A percentile compares a stretch with the other conserved stretches of the same genome.
phyloP scores from a whole-genome alignment of 2,797 vertebrate species.

The Catamblyrhynchus diadema region DNA sequence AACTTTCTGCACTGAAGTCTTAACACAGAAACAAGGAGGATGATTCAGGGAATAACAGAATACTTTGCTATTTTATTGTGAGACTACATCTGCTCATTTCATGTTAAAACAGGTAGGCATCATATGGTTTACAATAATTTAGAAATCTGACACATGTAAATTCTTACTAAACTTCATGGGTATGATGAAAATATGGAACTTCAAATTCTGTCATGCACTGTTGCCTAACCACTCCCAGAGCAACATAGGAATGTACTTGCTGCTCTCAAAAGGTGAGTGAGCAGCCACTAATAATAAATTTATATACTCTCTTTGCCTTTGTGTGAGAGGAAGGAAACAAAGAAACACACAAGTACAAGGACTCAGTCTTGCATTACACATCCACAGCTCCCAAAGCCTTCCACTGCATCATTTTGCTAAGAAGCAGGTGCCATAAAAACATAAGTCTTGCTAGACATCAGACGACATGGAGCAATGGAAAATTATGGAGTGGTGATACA shows the following conservation, averaged over 20 bases:
- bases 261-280: background rate
- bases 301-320: background rate
- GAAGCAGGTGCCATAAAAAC: background rate
- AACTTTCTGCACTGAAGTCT: background rate
- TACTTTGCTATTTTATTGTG: background rate
- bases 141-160: background rate
- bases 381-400: background rate
- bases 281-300: background rate
- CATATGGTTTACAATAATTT: background rate
- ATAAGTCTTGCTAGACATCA: background rate
- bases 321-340: background rate
- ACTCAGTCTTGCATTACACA: background rate
- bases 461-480: background rate
- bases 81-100: background rate
- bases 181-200: background rate
- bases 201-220: background rate
- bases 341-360: background rate
- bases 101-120: background rate
- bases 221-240: background rate
- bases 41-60: background rate
- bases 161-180: background rate
- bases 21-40: background rate
- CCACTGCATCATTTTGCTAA: background rate
- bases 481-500: background rate
- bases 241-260: background rate